Conservation (phyloP, 2,888 invertebrate genomes). For the Synanthedon formicaeformis region DNA sequence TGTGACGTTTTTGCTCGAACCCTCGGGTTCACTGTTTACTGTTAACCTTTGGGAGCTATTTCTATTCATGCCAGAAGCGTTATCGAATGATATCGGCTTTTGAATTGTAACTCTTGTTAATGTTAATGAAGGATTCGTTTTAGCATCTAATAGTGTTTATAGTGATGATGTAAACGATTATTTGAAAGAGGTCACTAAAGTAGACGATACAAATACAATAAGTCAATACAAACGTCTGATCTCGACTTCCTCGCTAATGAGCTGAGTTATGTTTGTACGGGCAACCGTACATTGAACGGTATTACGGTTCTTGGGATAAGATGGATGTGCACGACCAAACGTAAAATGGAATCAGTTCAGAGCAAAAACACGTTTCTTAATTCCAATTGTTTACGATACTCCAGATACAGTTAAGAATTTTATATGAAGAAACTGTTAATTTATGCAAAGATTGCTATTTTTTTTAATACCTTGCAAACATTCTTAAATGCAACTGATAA, state of each 20-base stretch:
- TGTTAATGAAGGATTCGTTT: not conserved
- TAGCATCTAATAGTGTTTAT: not conserved
- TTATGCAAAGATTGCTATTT: too few relatives aligned
- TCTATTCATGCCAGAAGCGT: not conserved
- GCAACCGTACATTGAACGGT: too few relatives aligned
- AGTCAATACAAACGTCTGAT: not conserved
- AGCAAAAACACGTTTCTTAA: too few relatives aligned
- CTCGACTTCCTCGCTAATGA: not conserved
- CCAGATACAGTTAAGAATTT: too few relatives aligned
- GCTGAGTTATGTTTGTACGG: not conserved
- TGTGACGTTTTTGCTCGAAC: constrained; percentile 25
- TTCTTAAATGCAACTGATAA: too few relatives aligned
- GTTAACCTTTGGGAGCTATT: not conserved
- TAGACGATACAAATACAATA: not conserved
- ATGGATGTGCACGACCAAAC: too few relatives aligned
- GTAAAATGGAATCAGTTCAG: too few relatives aligned
- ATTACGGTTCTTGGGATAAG: too few relatives aligned
- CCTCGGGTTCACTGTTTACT: constrained; percentile 24
- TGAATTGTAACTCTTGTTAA: not conserved
- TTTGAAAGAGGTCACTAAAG: not conserved
- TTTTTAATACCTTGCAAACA: too few relatives aligned
- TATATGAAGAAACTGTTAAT: too few relatives aligned
- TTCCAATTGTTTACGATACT: too few relatives aligned
- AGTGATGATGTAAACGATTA: not conserved
- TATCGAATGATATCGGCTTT: constrained; percentile 1